Percentiles rank a stretch among this genome's conserved stretches.
Evolutionary conservation across 2,888 invertebrate species (phyloP).

Genomic region (Cheilosia pagana): DNA sequence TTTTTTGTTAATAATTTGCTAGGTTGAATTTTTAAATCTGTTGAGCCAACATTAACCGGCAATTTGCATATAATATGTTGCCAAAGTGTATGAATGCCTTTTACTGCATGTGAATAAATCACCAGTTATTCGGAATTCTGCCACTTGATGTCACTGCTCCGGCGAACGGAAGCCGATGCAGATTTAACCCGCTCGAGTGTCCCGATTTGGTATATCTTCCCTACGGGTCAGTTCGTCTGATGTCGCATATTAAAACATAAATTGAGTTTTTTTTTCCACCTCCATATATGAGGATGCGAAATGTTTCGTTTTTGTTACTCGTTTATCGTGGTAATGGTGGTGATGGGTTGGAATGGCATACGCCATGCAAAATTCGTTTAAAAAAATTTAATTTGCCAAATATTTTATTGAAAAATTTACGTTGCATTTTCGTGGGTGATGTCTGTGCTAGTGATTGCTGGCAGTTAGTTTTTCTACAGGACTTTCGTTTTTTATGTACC

Average conservation of each 20-base stretch:
- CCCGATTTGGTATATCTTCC: slow-evolving; percentile 34
- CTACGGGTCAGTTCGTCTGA: slow-evolving; percentile 37
- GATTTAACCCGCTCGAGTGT: slow-evolving; percentile 13
- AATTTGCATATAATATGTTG: slow-evolving; percentile 42
- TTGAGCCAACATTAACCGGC: slow-evolving; percentile 38
- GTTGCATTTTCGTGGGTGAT: slow-evolving; percentile 49
- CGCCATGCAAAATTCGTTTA: slow-evolving; percentile 37
- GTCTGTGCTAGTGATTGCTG: slow-evolving; percentile 53
- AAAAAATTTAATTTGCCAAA: slow-evolving; percentile 59
- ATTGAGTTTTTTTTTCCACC: slow-evolving; percentile 24
- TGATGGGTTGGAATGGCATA: not conserved
- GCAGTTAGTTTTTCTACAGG: slow-evolving; percentile 10
- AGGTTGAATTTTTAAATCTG: slow-evolving; percentile 31
- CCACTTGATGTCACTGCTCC: slow-evolving; percentile 39
- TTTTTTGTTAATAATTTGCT: not conserved
- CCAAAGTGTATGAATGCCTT: slow-evolving; percentile 29
- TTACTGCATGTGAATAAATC: slow-evolving; percentile 64
- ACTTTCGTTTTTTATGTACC: slow-evolving; percentile 1
- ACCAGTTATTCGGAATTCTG: slow-evolving; percentile 48
- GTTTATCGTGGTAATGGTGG: not conserved
- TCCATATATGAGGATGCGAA: not conserved
- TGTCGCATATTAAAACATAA: slow-evolving; percentile 67
- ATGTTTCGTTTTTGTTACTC: not conserved
- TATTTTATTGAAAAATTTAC: slow-evolving; percentile 68
- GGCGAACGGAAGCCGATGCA: slow-evolving; percentile 25